Percentiles rank a stretch among this genome's conserved stretches.
phyloP scores from a whole-genome alignment of 2,888 invertebrate species.

The Theodoxus fluviatilis region DNA sequence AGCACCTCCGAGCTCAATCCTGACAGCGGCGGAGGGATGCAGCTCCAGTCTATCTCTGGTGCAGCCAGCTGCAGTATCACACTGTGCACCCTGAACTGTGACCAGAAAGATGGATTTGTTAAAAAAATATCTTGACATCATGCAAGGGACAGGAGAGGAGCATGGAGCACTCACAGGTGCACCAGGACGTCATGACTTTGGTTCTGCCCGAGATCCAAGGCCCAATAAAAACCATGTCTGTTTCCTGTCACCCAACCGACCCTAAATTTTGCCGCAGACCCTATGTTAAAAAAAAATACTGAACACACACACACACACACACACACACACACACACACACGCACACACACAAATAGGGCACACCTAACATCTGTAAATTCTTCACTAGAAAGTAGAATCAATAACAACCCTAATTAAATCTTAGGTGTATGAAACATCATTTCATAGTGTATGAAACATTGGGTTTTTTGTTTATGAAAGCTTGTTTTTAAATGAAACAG shows the following conservation, averaged over 20 bases:
- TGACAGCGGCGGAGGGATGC: conserved; percentile 66
- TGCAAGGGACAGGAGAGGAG: not conserved
- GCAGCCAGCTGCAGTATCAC: conserved; percentile 71
- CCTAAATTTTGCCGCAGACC: not conserved
- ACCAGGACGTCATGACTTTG: too few relatives aligned
- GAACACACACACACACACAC: too few relatives aligned
- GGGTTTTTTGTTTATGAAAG: too few relatives aligned
- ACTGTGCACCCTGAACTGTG: conserved; percentile 68
- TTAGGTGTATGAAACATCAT: not conserved
- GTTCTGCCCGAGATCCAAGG: too few relatives aligned
- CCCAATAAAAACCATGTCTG: not conserved
- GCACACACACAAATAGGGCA: too few relatives aligned
- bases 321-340: too few relatives aligned
- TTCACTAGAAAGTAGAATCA: too few relatives aligned
- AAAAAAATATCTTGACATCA: not conserved
- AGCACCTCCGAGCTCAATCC: conserved; percentile 73
- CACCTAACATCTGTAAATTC: too few relatives aligned
- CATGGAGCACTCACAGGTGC: not conserved
- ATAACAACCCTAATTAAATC: not conserved
- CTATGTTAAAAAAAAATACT: not conserved
- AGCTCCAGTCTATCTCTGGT: conserved; percentile 70
- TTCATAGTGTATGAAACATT: not conserved
- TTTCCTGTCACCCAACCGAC: not conserved
- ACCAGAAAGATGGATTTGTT: conserved; percentile 17
- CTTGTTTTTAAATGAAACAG: too few relatives aligned